Evolutionary conservation across 2,113 vertebrate genomes (phyloP).

Genomic region (Chloropsis cyanopogon): DNA sequence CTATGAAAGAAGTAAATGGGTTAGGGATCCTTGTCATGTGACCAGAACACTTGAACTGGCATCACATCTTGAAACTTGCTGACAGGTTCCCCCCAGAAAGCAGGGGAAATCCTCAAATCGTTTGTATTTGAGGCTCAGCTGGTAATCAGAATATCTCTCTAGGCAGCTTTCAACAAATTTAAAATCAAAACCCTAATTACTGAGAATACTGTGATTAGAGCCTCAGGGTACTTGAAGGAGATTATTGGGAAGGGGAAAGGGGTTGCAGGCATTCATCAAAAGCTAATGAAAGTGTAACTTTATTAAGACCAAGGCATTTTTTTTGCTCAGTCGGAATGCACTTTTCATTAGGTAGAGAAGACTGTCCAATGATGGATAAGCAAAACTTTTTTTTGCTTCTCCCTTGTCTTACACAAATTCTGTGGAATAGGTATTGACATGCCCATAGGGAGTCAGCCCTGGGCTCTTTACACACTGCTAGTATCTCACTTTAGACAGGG

Average conservation of each 20-base stretch:
- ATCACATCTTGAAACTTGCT: neutral
- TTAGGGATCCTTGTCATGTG: neutral
- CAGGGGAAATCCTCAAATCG: neutral
- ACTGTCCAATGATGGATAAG: neutral
- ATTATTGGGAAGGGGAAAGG: neutral
- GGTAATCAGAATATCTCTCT: neutral
- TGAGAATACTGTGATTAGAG: neutral
- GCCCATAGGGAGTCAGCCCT: neutral
- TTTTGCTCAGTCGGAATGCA: neutral
- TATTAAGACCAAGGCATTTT: neutral
- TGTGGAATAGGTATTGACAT: accelerated
- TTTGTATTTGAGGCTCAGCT: neutral
- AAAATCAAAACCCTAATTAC: conserved; percentile 38
- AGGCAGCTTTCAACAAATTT: conserved; percentile 18
- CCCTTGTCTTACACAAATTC: neutral
- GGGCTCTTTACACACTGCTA: neutral
- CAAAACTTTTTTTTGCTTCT: neutral
- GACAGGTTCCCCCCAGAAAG: neutral
- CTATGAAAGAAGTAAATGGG: neutral
- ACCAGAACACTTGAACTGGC: neutral
- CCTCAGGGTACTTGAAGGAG: neutral
- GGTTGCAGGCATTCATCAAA: neutral
- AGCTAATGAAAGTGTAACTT: neutral
- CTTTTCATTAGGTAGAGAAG: neutral
- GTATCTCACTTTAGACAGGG: neutral